Evolutionary conservation across 1,140 invertebrate species (phyloP).

Genomic region (Ruditapes philippinarum): DNA sequence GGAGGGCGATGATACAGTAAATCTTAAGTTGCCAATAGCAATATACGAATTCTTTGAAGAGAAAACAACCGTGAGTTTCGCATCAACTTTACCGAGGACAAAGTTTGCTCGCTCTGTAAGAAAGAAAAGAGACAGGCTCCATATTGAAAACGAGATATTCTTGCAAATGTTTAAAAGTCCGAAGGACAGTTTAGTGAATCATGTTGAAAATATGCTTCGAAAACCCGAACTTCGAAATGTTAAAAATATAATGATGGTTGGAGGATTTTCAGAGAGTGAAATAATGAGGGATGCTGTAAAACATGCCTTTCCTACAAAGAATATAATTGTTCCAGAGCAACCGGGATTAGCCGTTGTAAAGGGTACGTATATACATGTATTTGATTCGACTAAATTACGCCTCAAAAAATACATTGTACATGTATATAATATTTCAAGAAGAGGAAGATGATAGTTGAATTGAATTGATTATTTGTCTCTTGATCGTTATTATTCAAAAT

Average conservation of each 20-base stretch:
- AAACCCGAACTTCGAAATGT: background rate
- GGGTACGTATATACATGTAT: slow-evolving; percentile 10
- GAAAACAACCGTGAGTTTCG: background rate
- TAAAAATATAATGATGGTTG: slow-evolving; percentile 39
- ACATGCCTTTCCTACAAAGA: slow-evolving; percentile 34
- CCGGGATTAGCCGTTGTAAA: slow-evolving; percentile 26
- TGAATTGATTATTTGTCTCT: too few species aligned
- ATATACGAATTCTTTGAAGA: slow-evolving; percentile 37
- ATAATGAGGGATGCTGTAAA: slow-evolving; percentile 24
- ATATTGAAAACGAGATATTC: slow-evolving; percentile 31
- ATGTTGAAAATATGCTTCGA: background rate
- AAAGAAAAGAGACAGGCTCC: slow-evolving; percentile 51
- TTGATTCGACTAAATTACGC: too few species aligned
- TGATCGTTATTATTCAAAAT: too few species aligned
- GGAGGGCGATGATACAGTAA: background rate
- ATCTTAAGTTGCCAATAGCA: slow-evolving; percentile 38
- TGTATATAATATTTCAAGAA: too few species aligned
- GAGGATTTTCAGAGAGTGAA: slow-evolving; percentile 45
- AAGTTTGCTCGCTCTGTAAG: background rate
- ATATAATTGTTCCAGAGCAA: slow-evolving; percentile 31
- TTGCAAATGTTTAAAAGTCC: background rate
- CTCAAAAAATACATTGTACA: too few species aligned
- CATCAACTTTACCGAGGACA: background rate
- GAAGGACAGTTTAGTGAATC: slow-evolving; percentile 2
- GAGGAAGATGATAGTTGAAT: too few species aligned